Percentiles rank a stretch among this genome's conserved stretches.
phyloP scores from a whole-genome alignment of 2,797 vertebrate genomes.

The Australoheros facetus region DNA sequence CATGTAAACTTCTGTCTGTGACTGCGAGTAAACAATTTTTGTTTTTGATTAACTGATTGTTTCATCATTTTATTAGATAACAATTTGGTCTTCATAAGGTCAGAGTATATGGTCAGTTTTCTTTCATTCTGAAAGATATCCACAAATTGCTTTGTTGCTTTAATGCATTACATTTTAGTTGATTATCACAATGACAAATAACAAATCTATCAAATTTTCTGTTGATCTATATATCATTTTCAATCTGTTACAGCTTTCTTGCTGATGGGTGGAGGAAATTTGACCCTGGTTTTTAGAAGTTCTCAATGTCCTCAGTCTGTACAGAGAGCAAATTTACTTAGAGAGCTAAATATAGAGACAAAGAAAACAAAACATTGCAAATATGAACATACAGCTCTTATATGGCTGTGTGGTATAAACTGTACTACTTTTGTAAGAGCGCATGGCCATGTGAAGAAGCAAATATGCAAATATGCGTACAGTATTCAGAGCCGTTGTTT shows the following conservation, averaged over 20 bases:
- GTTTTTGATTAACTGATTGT: no score
- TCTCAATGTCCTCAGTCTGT: neutral
- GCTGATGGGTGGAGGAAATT: neutral
- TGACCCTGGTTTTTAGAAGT: neutral
- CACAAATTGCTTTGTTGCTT: neutral
- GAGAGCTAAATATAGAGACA: slow-evolving; percentile 30
- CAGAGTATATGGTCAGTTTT: neutral
- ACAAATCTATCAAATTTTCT: neutral
- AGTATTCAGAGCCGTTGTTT: slow-evolving; percentile 2
- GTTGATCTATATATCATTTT: neutral
- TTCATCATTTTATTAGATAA: no score
- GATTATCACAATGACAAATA: neutral
- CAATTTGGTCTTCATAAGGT: no score
- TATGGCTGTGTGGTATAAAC: neutral
- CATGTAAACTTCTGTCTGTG: no score
- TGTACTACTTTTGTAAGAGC: neutral
- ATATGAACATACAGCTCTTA: neutral
- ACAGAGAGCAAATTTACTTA: neutral
- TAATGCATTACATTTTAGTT: no score
- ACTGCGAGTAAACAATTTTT: no score
- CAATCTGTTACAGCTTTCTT: neutral
- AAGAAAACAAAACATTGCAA: slow-evolving; percentile 7
- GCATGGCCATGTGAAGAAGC: neutral
- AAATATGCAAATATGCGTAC: neutral
- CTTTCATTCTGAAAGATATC: neutral